These are phyloP conservation scores for Seira musarum DNA, from an alignment of 2,888 invertebrate species.

Conservation along the genomic window DNA sequence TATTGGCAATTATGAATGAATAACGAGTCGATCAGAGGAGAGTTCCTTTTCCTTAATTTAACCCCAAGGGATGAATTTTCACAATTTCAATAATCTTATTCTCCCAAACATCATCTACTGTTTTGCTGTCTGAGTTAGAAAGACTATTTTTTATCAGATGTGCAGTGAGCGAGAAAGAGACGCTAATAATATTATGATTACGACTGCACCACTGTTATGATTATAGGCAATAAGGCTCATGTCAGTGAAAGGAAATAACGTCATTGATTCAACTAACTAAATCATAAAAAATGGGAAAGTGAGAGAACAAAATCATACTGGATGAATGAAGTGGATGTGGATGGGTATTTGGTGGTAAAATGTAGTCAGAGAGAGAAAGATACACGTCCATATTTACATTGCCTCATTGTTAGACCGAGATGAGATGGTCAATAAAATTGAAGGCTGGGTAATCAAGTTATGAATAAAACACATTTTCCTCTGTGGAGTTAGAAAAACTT, in stretches of 20 bases:
- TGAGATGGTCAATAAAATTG: conserved; percentile 7
- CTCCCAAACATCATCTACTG: conserved; percentile 8
- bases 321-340: neutral
- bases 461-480: neutral
- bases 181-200: conserved; percentile 22
- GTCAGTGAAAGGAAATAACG: neutral
- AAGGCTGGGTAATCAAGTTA: conserved; percentile 7
- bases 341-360: neutral
- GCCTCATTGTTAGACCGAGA: neutral
- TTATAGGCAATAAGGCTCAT: conserved; percentile 20
- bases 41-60: conserved; percentile 65
- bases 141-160: neutral
- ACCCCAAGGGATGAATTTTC: conserved; percentile 66
- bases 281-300: neutral
- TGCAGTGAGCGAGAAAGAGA: neutral
- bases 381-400: neutral
- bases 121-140: neutral
- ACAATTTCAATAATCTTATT: conserved; percentile 49
- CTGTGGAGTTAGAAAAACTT: neutral
- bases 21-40: conserved; percentile 56
- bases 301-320: no score
- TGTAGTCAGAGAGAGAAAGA: neutral
- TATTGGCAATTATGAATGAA: conserved; percentile 68
- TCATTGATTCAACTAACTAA: conserved; percentile 16
- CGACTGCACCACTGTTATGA: neutral